Evolutionary conservation across 2,113 vertebrate genomes (phyloP).

Genomic region (Pithys albifrons): DNA sequence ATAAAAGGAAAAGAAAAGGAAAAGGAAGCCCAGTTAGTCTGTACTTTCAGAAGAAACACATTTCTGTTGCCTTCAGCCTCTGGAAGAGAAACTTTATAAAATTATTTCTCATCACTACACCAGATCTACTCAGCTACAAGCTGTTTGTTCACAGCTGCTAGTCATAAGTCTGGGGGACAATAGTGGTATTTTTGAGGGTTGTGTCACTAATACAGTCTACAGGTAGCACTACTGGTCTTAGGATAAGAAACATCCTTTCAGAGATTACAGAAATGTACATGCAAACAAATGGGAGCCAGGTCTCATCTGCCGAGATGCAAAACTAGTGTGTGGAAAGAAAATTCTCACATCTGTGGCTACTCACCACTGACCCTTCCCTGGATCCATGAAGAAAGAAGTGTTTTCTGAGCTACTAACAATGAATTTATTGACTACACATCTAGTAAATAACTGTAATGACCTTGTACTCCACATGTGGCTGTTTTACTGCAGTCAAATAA

Average conservation of each 20-base stretch:
- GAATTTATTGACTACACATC: neutral
- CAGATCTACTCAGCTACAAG: neutral
- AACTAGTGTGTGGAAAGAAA: neutral
- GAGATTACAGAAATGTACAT: neutral
- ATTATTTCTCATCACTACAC: neutral
- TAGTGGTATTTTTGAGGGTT: neutral
- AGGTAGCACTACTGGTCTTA: neutral
- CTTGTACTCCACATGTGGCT: neutral
- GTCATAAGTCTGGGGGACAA: neutral
- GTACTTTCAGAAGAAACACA: neutral
- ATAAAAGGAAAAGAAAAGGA: neutral
- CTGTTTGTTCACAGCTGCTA: neutral
- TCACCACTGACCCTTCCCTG: rapidly evolving
- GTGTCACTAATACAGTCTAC: neutral
- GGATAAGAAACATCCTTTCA: neutral
- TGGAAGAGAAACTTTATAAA: neutral
- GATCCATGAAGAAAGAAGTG: neutral
- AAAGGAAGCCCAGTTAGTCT: neutral
- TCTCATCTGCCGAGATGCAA: neutral
- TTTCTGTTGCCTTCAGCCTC: neutral
- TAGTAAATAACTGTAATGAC: neutral
- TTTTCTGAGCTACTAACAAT: neutral
- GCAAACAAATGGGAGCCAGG: neutral
- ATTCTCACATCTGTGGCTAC: neutral
- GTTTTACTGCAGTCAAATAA: neutral